Conservation (phyloP, 2,797 vertebrate species). For the Pangasius macronema region DNA sequence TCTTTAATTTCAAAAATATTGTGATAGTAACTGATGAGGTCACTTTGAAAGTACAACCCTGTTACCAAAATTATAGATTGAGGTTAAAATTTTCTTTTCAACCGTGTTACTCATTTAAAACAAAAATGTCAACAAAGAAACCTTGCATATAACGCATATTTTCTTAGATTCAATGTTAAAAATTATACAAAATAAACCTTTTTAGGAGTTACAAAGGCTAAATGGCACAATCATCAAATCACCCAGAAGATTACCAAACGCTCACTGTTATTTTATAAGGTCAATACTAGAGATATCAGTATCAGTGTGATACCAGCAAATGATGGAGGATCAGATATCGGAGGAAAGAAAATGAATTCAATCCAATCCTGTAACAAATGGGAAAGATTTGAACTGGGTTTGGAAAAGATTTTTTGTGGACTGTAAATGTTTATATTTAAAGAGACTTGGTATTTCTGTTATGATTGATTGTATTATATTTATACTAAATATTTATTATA, state of each 20-base stretch:
- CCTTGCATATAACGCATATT: not conserved
- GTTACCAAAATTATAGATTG: not conserved
- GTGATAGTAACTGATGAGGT: not conserved
- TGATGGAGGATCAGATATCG: too few species aligned
- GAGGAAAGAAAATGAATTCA: too few species aligned
- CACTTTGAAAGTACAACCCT: not conserved
- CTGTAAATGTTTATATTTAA: not conserved
- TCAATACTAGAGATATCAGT: not conserved
- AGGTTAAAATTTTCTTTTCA: not conserved
- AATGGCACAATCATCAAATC: not conserved
- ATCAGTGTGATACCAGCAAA: too few species aligned
- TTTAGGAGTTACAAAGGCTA: not conserved
- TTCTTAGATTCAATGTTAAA: not conserved
- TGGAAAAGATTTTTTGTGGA: not conserved
- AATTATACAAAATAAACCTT: not conserved
- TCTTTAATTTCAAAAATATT: not conserved
- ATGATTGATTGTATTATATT: too few species aligned
- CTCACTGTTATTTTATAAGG: not conserved
- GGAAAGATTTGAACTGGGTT: not conserved
- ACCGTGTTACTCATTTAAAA: too few species aligned
- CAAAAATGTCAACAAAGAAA: not conserved
- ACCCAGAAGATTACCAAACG: not conserved
- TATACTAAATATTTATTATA: too few species aligned
- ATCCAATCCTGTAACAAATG: too few species aligned
- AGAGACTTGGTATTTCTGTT: too few species aligned